Conservation (phyloP, 2,888 invertebrate species). For the Alviniconcha strummeri region DNA sequence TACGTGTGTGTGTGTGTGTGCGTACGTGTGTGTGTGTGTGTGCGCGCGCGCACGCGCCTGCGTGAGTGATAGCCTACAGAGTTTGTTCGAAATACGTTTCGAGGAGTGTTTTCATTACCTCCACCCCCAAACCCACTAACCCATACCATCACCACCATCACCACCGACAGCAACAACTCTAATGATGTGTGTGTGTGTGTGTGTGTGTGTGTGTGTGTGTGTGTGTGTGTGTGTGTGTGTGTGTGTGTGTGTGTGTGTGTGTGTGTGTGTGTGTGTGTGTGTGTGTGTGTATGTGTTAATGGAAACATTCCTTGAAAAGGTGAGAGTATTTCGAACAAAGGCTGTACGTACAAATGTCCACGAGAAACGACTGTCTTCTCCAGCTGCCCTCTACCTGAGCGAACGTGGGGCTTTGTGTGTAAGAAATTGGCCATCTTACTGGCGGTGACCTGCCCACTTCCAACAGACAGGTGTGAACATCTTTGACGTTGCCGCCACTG, state of each 20-base stretch:
- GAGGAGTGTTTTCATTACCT: not conserved
- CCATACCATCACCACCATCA: no score
- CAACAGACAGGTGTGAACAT: no score
- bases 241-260: not conserved
- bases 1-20: not conserved
- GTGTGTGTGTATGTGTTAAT: not conserved
- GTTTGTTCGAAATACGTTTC: not conserved
- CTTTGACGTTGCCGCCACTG: no score
- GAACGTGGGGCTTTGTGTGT: no score
- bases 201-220: constrained; percentile 2
- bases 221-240: not conserved
- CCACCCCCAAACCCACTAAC: no score
- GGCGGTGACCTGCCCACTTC: no score
- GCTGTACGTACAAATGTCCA: no score
- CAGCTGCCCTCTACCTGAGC: no score
- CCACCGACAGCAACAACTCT: no score
- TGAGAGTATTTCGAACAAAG: not conserved
- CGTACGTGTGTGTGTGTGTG: not conserved
- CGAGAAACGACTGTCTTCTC: no score
- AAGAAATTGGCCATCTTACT: no score
- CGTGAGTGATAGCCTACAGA: not conserved
- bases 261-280: not conserved
- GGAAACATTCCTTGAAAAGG: not conserved
- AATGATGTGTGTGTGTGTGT: not conserved
- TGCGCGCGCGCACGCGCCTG: not conserved